These are phyloP conservation scores for Megaceryle maxima DNA, from an alignment of 2,113 vertebrate species.

Conservation along the genomic window DNA sequence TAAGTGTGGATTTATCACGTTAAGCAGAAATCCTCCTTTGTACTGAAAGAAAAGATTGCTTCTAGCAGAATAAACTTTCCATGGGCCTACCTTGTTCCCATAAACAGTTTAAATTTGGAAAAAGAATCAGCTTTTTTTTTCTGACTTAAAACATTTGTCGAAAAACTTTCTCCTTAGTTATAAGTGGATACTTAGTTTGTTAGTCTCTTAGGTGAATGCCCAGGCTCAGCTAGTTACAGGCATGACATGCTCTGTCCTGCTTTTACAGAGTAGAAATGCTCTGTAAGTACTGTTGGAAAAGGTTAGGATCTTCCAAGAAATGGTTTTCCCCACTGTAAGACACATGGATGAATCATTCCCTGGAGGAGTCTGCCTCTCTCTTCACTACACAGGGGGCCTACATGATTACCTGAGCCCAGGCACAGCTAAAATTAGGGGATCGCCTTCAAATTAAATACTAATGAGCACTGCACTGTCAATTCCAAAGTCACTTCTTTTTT, in stretches of 20 bases:
- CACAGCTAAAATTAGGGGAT: background rate
- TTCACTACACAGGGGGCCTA: background rate
- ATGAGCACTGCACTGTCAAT: background rate
- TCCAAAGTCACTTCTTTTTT: background rate
- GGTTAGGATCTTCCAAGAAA: background rate
- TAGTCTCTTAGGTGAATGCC: background rate
- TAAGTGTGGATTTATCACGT: background rate
- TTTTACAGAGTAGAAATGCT: background rate
- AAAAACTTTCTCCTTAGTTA: background rate
- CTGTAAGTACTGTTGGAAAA: background rate
- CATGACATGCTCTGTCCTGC: background rate
- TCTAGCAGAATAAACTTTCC: background rate
- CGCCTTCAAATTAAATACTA: background rate
- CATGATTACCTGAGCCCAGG: background rate
- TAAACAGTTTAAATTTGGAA: background rate
- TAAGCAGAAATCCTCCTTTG: background rate
- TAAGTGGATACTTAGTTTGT: background rate
- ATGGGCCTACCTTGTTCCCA: background rate
- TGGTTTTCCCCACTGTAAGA: background rate
- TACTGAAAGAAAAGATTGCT: background rate
- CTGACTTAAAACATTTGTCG: background rate
- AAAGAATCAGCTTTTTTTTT: background rate
- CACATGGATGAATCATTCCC: slow-evolving; percentile 9
- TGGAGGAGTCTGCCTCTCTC: background rate
- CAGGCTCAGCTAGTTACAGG: background rate